These are phyloP conservation scores for Cladorhizidae sp. DNA, from an alignment of 37 sponge, comb jelly and placozoan species.

Conservation along the genomic window DNA sequence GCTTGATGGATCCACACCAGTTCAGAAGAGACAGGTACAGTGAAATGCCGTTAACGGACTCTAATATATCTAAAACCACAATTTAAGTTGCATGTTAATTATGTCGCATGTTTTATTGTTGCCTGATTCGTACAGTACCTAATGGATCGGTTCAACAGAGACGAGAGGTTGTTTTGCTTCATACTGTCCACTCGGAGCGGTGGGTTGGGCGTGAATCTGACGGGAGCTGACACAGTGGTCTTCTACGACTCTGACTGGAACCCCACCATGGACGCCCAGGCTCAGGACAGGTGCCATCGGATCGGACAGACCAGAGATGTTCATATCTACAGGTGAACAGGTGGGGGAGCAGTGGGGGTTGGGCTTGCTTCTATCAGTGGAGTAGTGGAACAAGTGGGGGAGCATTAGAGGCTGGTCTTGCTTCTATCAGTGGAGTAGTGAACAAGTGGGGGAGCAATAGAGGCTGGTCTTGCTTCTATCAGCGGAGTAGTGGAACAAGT, in stretches of 20 bases:
- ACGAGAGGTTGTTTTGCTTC: constrained; percentile 94
- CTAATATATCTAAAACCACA: background rate
- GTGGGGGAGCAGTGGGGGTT: too few species aligned
- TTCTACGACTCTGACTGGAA: constrained; percentile 99
- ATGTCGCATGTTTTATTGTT: background rate
- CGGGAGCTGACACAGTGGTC: constrained; percentile 98
- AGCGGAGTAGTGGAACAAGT: too few species aligned
- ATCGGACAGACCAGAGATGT: constrained; percentile 99
- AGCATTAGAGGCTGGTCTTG: too few species aligned
- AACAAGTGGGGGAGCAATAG: too few species aligned
- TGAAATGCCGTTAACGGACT: background rate
- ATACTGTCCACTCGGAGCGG: constrained; percentile 99
- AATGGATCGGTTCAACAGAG: constrained; percentile 97
- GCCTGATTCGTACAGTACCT: constrained; percentile 55
- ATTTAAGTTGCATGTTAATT: too few species aligned
- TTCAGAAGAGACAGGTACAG: constrained; percentile 83
- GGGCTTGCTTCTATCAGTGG: too few species aligned
- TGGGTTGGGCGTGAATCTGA: constrained; percentile 97
- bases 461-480: too few species aligned
- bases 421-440: too few species aligned
- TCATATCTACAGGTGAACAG: constrained; percentile 91
- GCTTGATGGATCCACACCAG: constrained; percentile 94
- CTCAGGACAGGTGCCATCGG: constrained; percentile 98
- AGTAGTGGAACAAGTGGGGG: too few species aligned
- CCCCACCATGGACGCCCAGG: constrained; percentile 99